phyloP scores from a whole-genome alignment of 2,113 vertebrate species.

The Laterallus jamaicensis region DNA sequence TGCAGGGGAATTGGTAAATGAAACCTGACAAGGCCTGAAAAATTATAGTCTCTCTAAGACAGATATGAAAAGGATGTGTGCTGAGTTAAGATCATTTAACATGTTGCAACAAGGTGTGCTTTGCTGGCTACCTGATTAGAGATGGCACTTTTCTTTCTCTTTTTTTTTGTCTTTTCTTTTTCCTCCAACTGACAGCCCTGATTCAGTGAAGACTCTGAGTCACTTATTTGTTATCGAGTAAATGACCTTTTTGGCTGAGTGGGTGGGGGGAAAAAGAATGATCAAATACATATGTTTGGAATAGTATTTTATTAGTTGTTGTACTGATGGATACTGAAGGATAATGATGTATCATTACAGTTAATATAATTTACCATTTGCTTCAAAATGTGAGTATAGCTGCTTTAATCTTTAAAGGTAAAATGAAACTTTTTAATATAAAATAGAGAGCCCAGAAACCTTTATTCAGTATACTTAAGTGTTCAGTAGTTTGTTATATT shows the following conservation, averaged over 20 bases:
- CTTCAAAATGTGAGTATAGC: background rate
- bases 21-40: conserved; percentile 23
- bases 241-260: background rate
- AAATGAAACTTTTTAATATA: background rate
- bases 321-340: background rate
- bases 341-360: background rate
- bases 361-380: background rate
- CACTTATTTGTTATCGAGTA: background rate
- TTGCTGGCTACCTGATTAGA: background rate
- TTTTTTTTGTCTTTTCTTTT: background rate
- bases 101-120: background rate
- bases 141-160: background rate
- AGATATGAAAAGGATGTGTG: background rate
- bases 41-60: background rate
- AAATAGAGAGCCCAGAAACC: background rate
- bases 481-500: background rate
- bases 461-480: background rate
- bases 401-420: background rate
- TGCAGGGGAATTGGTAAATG: background rate
- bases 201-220: background rate
- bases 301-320: background rate
- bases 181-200: background rate
- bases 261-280: background rate
- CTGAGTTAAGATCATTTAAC: background rate
- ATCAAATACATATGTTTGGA: background rate